Evolutionary conservation across 2,888 invertebrate genomes (phyloP), one percentile per base, ranked within the genome.

Genomic region (Aphelenchoides bicaudatus): DNA sequence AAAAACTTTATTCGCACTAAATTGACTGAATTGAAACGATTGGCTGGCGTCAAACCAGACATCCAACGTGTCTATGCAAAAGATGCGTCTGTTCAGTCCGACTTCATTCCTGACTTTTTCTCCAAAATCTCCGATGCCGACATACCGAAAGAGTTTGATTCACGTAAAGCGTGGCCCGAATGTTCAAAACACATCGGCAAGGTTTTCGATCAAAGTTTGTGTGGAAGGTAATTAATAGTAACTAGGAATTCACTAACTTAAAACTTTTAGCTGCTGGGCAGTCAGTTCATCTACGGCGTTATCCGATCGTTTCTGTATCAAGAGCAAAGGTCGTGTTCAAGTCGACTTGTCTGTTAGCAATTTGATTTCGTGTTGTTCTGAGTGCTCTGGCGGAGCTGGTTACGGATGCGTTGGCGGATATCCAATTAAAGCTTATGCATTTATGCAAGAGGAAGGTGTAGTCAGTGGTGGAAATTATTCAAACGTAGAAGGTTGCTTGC

Each of bases 221-320:
- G 53, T 29, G 91, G 91, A 25, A 90, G 90, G 39, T 92, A 91
- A 81, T 91, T 90, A 90, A 82, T 82, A 0, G 43, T 43, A n/a
- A 6, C 21, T 43, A 21, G 21, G 23, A 19, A 6, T 21, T 43
- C 25, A 6, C 16, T n/a, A n/a, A n/a, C n/a, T n/a, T n/a, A n/a
- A n/a, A n/a, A n/a, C n/a, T n/a, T n/a, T n/a, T n/a, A n/a, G n/a
- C n/a, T n/a, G n/a, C n/a, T n/a, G n/a, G n/a, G 43, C 43, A 2
- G 43, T 43, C 81, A 82, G 80, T 52, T 81, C 82, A 37, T 82
- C 80, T 16, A 82, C 81, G 61, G 81, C 82, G 30, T 82, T 82
- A 78, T 79, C 81, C 21, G 83, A 83, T 69, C 72, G 83, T 56
- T 79, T 82, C 61, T 83, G 83, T 65, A 81, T 83, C 62, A 74